These are phyloP conservation scores for Rhingia rostrata DNA, from an alignment of 2,888 invertebrate species.

Conservation along the genomic window DNA sequence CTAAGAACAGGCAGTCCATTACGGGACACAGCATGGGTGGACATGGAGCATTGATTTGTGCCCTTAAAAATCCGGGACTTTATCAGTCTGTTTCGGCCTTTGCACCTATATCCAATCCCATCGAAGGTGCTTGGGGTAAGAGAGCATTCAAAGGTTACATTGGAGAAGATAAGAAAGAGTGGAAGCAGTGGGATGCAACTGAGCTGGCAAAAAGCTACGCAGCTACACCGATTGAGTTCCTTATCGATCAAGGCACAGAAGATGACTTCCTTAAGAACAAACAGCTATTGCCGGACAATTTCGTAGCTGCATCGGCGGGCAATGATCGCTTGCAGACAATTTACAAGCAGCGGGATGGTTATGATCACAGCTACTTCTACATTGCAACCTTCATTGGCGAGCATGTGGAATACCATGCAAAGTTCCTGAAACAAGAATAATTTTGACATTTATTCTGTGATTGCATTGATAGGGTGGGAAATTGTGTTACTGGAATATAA, in stretches of 20 bases:
- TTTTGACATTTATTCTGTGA: not conserved
- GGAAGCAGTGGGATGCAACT: slow-evolving; percentile 95
- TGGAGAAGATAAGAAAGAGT: slow-evolving; percentile 86
- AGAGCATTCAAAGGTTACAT: slow-evolving; percentile 93
- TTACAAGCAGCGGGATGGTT: slow-evolving; percentile 90
- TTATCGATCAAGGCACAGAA: slow-evolving; percentile 94
- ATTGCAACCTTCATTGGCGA: slow-evolving; percentile 95
- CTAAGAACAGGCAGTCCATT: slow-evolving; percentile 87
- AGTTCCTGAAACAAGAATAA: slow-evolving; percentile 85
- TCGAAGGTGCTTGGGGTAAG: slow-evolving; percentile 92
- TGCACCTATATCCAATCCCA: slow-evolving; percentile 96
- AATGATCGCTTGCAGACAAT: slow-evolving; percentile 88
- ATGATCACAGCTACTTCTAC: slow-evolving; percentile 98
- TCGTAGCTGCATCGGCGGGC: slow-evolving; percentile 83
- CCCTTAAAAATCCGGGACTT: slow-evolving; percentile 94
- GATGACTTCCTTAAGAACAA: slow-evolving; percentile 91
- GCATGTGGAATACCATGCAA: slow-evolving; percentile 88
- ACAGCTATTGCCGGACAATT: slow-evolving; percentile 92
- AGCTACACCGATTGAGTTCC: slow-evolving; percentile 91
- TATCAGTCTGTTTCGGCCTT: slow-evolving; percentile 96
- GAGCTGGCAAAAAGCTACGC: slow-evolving; percentile 91
- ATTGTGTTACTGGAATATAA: not conserved
- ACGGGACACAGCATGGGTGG: slow-evolving; percentile 99
- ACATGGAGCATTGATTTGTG: slow-evolving; percentile 96
- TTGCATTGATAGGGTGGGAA: not conserved